phyloP scores from a whole-genome alignment of 2,797 vertebrate genomes.

The Protonibea diacanthus region DNA sequence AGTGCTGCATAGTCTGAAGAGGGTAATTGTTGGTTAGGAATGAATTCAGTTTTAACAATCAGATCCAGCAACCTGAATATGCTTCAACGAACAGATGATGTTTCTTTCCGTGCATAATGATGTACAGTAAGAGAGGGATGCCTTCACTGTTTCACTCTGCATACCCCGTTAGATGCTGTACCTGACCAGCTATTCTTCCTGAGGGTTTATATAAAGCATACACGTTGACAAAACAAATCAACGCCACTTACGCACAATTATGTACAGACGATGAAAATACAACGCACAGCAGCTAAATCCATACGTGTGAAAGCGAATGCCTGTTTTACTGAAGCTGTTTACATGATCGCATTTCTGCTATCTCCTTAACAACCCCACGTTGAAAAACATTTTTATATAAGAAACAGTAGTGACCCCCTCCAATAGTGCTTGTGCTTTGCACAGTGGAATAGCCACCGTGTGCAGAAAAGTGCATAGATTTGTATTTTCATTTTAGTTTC shows the following conservation, averaged over 20 bases:
- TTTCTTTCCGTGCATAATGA: background rate
- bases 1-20: slow-evolving; percentile 5
- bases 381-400: background rate
- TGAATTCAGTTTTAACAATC: slow-evolving; percentile 29
- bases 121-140: slow-evolving; percentile 23
- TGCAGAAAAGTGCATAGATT: slow-evolving; percentile 33
- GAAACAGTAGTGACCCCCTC: background rate
- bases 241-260: slow-evolving; percentile 20
- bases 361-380: slow-evolving; percentile 2
- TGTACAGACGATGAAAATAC: slow-evolving; percentile 21
- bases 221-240: slow-evolving; percentile 34
- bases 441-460: slow-evolving; percentile 15
- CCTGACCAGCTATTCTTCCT: slow-evolving; percentile 23
- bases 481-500: slow-evolving; percentile 16
- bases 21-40: slow-evolving; percentile 1
- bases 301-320: slow-evolving; percentile 25
- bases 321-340: slow-evolving; percentile 30
- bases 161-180: background rate
- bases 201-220: slow-evolving; percentile 19
- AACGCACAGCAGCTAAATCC: background rate
- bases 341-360: slow-evolving; percentile 16
- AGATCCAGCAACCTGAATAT: slow-evolving; percentile 18
- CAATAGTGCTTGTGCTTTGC: background rate
- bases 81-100: background rate
- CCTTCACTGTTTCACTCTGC: background rate